Conservation (phyloP, 2,888 invertebrate genomes). For the Cerastis rubricosa region DNA sequence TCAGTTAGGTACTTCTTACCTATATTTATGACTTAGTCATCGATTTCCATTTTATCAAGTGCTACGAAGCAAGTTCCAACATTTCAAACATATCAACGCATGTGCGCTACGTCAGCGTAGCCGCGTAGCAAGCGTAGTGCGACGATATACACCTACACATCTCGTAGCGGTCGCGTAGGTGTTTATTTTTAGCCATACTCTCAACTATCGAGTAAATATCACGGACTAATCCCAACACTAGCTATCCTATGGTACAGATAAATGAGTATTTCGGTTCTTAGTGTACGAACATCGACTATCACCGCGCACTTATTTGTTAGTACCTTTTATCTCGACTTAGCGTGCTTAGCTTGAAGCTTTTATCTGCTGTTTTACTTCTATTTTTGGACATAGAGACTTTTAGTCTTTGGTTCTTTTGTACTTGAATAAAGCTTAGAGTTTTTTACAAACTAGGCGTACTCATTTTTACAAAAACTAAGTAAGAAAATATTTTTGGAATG, state of each 20-base stretch:
- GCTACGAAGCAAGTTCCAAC: not conserved
- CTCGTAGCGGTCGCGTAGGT: constrained; percentile 15
- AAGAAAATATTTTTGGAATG: not conserved
- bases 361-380: constrained; percentile 17
- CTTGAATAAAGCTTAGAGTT: not conserved
- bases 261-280: constrained; percentile 52
- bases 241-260: constrained; percentile 25
- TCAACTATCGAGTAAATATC: not conserved
- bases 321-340: constrained; percentile 48
- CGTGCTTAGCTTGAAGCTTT: constrained; percentile 19
- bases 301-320: constrained; percentile 49
- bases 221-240: constrained; percentile 22
- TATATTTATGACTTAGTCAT: not conserved
- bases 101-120: constrained; percentile 14
- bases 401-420: not conserved
- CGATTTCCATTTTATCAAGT: not conserved
- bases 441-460: no score
- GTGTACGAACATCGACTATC: constrained; percentile 45
- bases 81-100: not conserved
- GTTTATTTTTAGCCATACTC: not conserved
- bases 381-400: not conserved
- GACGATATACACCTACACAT: not conserved
- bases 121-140: constrained; percentile 26
- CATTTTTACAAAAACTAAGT: no score
- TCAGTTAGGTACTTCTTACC: not conserved